phyloP scores from a whole-genome alignment of 2,113 vertebrate genomes.

The Cardinalis cardinalis region DNA sequence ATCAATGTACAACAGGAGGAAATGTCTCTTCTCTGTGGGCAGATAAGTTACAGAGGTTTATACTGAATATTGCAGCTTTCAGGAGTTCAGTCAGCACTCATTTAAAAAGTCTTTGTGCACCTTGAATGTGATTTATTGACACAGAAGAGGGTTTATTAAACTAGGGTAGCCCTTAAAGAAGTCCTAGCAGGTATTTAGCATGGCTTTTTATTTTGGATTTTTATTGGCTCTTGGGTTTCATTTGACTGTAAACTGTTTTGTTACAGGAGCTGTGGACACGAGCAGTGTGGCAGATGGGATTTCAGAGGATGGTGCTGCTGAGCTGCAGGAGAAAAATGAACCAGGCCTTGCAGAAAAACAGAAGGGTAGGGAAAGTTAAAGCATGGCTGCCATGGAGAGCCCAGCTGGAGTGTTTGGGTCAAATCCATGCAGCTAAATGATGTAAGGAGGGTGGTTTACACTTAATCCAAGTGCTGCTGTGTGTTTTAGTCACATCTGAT shows the following conservation, averaged over 20 bases:
- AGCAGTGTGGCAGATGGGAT: neutral
- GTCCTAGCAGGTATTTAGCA: neutral
- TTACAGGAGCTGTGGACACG: neutral
- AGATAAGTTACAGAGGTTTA: neutral
- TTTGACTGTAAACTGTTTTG: neutral
- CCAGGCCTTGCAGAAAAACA: neutral
- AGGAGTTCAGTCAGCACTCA: neutral
- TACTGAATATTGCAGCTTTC: neutral
- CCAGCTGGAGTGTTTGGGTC: neutral
- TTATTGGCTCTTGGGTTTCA: neutral
- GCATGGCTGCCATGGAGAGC: neutral
- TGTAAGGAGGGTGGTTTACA: neutral
- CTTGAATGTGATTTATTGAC: neutral
- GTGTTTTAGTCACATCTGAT: neutral
- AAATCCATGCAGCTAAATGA: neutral
- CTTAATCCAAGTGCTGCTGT: neutral
- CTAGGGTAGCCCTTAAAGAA: neutral
- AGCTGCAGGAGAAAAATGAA: slow-evolving; percentile 8
- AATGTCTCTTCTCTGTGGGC: neutral
- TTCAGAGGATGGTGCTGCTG: neutral
- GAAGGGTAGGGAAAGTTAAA: neutral
- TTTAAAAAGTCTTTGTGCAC: neutral
- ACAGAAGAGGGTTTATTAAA: neutral
- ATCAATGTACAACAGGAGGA: neutral
- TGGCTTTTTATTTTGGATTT: neutral